Evolutionary conservation across 2,113 vertebrate genomes (phyloP).

Genomic region (Eulacestoma nigropectus): DNA sequence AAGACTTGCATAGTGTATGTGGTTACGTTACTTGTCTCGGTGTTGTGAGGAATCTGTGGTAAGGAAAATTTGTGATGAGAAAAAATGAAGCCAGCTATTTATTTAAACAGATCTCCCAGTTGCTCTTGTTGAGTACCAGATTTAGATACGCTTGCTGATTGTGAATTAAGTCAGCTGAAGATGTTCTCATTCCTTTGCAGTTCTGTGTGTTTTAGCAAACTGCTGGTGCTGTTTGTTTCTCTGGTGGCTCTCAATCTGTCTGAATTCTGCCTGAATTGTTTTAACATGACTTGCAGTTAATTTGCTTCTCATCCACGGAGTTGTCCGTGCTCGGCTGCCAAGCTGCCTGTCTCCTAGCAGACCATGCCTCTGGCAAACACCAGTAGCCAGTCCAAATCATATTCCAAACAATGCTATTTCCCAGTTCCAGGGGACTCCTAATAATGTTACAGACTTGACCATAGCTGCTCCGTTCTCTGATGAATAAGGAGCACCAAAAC

Average conservation of each 20-base stretch:
- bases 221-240: slow-evolving; percentile 37
- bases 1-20: neutral
- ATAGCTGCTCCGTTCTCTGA: neutral
- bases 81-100: neutral
- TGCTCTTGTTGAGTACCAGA: neutral
- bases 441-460: neutral
- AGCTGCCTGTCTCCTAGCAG: slow-evolving; percentile 14
- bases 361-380: slow-evolving; percentile 14
- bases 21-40: accelerated
- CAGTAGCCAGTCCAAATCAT: neutral
- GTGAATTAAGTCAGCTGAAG: slow-evolving; percentile 32
- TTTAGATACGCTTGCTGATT: neutral
- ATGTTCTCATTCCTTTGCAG: neutral
- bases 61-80: neutral
- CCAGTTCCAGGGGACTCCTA: neutral
- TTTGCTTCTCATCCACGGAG: slow-evolving; percentile 13
- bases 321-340: neutral
- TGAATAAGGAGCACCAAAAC: neutral
- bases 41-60: neutral
- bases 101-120: neutral
- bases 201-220: neutral
- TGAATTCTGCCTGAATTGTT: slow-evolving; percentile 22
- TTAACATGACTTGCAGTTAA: slow-evolving; percentile 23
- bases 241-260: slow-evolving; percentile 2
- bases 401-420: neutral